These are phyloP conservation scores for Microcebus tavaratra DNA, from an alignment of 2,113 vertebrate species.

Conservation along the genomic window DNA sequence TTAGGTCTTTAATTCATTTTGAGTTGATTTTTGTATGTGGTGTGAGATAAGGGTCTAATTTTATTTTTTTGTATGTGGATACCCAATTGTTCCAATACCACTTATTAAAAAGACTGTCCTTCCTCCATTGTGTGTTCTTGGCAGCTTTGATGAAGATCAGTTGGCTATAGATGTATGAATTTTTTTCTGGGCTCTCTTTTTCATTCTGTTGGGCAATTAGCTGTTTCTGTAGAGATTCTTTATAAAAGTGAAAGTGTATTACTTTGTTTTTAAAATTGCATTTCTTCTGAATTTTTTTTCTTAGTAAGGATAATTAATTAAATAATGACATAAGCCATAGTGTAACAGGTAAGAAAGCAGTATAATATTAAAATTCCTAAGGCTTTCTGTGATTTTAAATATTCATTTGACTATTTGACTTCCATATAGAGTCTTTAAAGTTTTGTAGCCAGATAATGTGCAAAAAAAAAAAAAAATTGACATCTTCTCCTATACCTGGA, in stretches of 20 bases:
- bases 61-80: not conserved
- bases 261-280: not conserved
- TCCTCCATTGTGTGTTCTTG: not conserved
- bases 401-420: slow-evolving; percentile 44
- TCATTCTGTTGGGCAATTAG: not conserved
- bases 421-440: not conserved
- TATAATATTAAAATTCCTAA: not conserved
- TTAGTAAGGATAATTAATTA: not conserved
- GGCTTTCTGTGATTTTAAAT: not conserved
- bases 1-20: not conserved
- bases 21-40: not conserved
- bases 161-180: not conserved
- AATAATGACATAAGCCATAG: not conserved
- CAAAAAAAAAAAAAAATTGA: not conserved
- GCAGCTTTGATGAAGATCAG: not conserved
- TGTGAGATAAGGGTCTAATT: not conserved
- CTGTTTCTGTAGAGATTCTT: not conserved
- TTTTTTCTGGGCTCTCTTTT: not conserved
- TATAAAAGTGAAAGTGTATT: not conserved
- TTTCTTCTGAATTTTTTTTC: not conserved
- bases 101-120: too few species aligned
- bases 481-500: not conserved
- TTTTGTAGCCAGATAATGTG: not conserved
- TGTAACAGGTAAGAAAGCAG: not conserved
- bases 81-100: not conserved